These are phyloP conservation scores for Caenorhabditis auriculariae DNA, from an alignment of 2,888 invertebrate genomes.

Conservation along the genomic window DNA sequence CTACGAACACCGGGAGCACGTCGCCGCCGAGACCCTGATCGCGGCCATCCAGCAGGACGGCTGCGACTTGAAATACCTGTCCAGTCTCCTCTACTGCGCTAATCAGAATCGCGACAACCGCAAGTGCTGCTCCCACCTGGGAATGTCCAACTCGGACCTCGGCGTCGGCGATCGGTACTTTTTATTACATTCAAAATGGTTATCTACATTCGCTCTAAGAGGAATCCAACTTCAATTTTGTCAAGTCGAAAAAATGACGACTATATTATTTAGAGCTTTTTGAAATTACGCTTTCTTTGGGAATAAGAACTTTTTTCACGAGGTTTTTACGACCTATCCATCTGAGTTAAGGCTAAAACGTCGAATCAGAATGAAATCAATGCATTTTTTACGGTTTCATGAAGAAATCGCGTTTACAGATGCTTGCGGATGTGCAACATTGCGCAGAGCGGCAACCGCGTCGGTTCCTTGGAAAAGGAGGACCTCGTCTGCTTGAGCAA, in stretches of 20 bases:
- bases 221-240: too few relatives aligned
- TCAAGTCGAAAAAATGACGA: too few relatives aligned
- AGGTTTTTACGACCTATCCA: not conserved
- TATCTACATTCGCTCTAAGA: not conserved
- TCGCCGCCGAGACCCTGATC: conserved; percentile 56
- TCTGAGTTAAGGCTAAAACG: not conserved
- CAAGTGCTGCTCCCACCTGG: conserved; percentile 55
- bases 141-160: conserved; percentile 51
- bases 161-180: conserved; percentile 53
- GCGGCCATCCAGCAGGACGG: conserved; percentile 49
- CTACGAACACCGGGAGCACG: conserved; percentile 60
- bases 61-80: conserved; percentile 46
- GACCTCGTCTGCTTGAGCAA: conserved; percentile 58
- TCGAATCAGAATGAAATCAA: not conserved
- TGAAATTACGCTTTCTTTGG: too few relatives aligned
- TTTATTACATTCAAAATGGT: not conserved
- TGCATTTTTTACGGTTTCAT: not conserved
- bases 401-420: conserved; percentile 16
- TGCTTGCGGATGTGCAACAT: conserved; percentile 60
- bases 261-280: too few relatives aligned
- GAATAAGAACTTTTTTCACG: too few relatives aligned
- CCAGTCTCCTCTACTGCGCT: conserved; percentile 57
- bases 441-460: conserved; percentile 42
- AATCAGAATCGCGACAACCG: conserved; percentile 61
- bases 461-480: conserved; percentile 51